Evolutionary conservation across 2,797 vertebrate species (phyloP).

Genomic region (Salmo trutta): DNA sequence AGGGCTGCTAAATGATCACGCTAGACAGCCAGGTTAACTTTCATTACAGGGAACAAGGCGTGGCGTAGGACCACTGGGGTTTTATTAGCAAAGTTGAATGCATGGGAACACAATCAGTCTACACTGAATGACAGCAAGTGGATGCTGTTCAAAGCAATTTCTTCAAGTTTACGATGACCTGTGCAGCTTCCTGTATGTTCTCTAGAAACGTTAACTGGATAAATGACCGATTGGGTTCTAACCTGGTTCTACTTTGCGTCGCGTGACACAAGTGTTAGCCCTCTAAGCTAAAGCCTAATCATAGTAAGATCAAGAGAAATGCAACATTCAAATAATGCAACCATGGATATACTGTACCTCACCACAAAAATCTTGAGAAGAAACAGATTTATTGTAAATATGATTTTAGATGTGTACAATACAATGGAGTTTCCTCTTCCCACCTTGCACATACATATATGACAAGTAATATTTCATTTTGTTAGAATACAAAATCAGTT

Average conservation of each 20-base stretch:
- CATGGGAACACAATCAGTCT: constrained; percentile 17
- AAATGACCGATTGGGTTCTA: neutral
- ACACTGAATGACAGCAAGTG: too few species aligned
- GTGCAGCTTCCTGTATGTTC: neutral
- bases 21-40: constrained; percentile 27
- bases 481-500: constrained; percentile 33
- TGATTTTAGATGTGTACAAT: constrained; percentile 57
- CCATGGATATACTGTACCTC: neutral
- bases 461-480: constrained; percentile 42
- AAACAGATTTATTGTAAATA: constrained; percentile 57
- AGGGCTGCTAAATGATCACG: constrained; percentile 15
- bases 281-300: too few species aligned
- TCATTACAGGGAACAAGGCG: constrained; percentile 1
- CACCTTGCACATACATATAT: constrained; percentile 52
- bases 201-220: neutral
- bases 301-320: neutral
- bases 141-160: constrained; percentile 4
- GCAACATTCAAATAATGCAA: neutral
- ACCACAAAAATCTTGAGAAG: constrained; percentile 26
- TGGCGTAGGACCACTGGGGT: neutral
- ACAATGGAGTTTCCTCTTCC: constrained; percentile 52
- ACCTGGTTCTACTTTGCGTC: too few species aligned
- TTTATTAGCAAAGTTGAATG: constrained; percentile 6
- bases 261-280: too few species aligned
- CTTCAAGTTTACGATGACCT: neutral